These are phyloP conservation scores for Cantharis rufa DNA, from an alignment of 2,888 invertebrate genomes.

Conservation along the genomic window DNA sequence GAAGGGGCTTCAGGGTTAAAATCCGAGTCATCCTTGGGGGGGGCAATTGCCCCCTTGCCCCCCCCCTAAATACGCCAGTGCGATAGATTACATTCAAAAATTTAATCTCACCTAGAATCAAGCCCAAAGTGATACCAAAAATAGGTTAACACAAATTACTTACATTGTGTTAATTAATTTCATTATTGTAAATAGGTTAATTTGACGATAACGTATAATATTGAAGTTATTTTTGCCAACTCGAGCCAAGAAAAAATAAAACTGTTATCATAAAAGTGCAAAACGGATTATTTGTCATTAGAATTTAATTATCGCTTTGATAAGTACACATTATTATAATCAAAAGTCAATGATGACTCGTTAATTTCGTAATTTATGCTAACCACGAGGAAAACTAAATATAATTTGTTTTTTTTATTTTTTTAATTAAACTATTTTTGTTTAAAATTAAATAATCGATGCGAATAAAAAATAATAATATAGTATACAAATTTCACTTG, in stretches of 20 bases:
- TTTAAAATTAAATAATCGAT: not conserved
- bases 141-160: not conserved
- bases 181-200: not conserved
- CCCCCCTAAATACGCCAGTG: too few relatives aligned
- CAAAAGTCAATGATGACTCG: not conserved
- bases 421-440: not conserved
- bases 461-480: too few relatives aligned
- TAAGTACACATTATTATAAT: not conserved
- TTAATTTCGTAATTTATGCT: not conserved
- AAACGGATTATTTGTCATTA: slow-evolving; percentile 3
- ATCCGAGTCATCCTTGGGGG: too few relatives aligned
- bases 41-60: too few relatives aligned
- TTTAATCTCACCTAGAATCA: not conserved
- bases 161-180: not conserved
- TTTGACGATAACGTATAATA: not conserved
- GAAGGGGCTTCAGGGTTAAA: too few relatives aligned
- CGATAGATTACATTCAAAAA: not conserved
- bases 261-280: slow-evolving; percentile 8
- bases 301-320: slow-evolving; percentile 8
- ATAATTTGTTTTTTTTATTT: not conserved
- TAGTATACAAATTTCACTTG: not conserved
- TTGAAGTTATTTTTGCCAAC: not conserved
- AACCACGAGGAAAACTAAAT: not conserved
- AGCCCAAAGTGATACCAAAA: not conserved
- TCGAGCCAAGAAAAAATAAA: slow-evolving; percentile 5